Evolutionary conservation across 2,888 invertebrate genomes (phyloP), one percentile per base, ranked within the genome.

Genomic region (Nezara viridula): DNA sequence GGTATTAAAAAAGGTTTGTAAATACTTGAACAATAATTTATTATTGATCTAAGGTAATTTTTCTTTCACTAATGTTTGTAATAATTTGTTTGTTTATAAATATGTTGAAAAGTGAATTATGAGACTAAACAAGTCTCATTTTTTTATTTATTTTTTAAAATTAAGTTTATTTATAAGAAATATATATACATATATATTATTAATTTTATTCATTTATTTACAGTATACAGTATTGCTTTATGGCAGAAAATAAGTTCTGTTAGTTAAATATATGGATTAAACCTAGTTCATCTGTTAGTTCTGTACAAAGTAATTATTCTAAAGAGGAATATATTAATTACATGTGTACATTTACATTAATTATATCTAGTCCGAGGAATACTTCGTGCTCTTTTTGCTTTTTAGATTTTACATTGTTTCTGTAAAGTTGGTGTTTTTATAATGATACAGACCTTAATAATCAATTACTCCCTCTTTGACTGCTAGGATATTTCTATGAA

Each of bases 291-390:
- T 44, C 81, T 77, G 77, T 21, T 44, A 37, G 77, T 77, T 77
- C 77, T 81, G 81, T 81, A 81, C 81, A 81, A 81, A 81, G 24
- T 81, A n/a, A 81, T 77, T 44, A 44, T 81, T 81, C 81, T 81
- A 81, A 81, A 81, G 81, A 44, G n/a, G 40, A 81, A 81, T 81
- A 44, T 81, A 81, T 81, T 81, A 66, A 32, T 37, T 12, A 66
- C 66, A 66, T 66, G 19, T 66, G 66, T 66, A 66, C 32, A 66
- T 81, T 44, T 81, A 81, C 81, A 81, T 44, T 81, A 24, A 81
- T 81, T 44, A 44, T 81, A 81, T 81, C 81, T 81, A 81, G 81
- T 81, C 81, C 81, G 81, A 81, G 44, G 81, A 81, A 81, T 81
- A 44, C 81, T 81, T 44, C 81, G 40, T 81, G 44, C 81, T n/a